Base-by-base conservation (phyloP, 2,797 vertebrate genomes). In the Emys orbicularis region DNA sequence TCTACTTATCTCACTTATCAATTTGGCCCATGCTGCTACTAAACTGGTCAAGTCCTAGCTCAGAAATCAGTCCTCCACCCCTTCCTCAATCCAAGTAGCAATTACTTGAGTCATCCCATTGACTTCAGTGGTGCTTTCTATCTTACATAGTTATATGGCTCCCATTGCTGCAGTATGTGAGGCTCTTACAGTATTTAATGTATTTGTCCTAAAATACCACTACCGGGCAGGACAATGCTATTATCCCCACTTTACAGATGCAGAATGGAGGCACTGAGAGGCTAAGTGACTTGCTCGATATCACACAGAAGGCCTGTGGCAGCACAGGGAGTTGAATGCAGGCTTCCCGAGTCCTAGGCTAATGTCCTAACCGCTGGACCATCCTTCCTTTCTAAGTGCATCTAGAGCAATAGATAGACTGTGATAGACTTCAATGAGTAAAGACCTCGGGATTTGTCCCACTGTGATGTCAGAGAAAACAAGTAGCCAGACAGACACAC, bases 21-120 rank as follows among this genome's bases (percentile, higher is more conserved):
- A 87, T 95, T 95, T 74, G 94, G 8, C 54, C 89, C n/a, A 11
- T 31, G 90, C 23, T 84, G 79, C 54, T 92, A 88, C 77, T 80
- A 47, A 6, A 44, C 59, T 0, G 0, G 34, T 61, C 77, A 68
- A 12, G 74, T 79, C 37, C 65, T 84, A 84, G 89, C 81, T 68
- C 44, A 61, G 47, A 94, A 79, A 93, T 92, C 59, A 91, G 25
- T n/a, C 90, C 84, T 90, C 81, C 89, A 3, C 10, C 76, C 34
- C 6, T 19, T 77, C 52, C 65, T 93, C 44, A 88, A 56, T 86
- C 83, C 76, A 1, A 89, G 61, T 90, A 81, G 49, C 87, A 72
- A 68, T 83, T 79, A 27, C 77, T 84, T 83, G 68, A 79, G 52
- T 86, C 5, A 57, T 77, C 83, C 84, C 52, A 31, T n/a, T 50